These are phyloP conservation scores for Heliconius eleuchia DNA, from an alignment of 1,140 invertebrate species.

Conservation along the genomic window DNA sequence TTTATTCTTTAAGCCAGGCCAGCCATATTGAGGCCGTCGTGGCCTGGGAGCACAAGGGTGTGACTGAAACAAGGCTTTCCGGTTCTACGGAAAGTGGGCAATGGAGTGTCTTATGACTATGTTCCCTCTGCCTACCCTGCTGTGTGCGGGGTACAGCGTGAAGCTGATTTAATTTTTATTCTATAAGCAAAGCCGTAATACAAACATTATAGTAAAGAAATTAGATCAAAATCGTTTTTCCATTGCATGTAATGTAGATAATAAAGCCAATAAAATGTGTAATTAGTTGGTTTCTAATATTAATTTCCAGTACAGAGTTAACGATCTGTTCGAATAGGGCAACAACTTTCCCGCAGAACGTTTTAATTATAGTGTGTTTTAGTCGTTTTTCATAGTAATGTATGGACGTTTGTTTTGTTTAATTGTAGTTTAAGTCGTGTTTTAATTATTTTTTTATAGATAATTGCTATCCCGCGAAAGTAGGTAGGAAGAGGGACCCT, in stretches of 20 bases:
- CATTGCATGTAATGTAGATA: background rate
- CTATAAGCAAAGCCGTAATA: background rate
- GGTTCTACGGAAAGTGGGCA: no score
- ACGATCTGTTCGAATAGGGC: background rate
- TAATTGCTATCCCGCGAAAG: background rate
- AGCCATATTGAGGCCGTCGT: no score
- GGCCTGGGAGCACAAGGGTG: no score
- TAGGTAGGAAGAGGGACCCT: background rate
- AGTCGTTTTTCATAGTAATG: background rate
- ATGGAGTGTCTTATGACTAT: no score
- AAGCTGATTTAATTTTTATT: background rate
- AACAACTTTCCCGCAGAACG: background rate
- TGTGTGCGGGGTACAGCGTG: no score
- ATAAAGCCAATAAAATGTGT: slow-evolving; percentile 5
- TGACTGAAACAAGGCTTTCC: no score
- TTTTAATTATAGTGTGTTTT: background rate
- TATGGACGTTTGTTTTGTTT: background rate
- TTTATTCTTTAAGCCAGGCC: background rate
- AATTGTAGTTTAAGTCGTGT: background rate
- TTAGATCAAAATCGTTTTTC: background rate
- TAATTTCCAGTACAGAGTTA: background rate
- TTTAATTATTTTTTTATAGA: background rate
- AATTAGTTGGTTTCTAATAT: slow-evolving; percentile 3
- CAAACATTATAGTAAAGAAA: background rate
- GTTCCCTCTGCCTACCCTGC: no score